Conservation (phyloP, 2,113 vertebrate genomes). For the Diphyllodes magnificus region DNA sequence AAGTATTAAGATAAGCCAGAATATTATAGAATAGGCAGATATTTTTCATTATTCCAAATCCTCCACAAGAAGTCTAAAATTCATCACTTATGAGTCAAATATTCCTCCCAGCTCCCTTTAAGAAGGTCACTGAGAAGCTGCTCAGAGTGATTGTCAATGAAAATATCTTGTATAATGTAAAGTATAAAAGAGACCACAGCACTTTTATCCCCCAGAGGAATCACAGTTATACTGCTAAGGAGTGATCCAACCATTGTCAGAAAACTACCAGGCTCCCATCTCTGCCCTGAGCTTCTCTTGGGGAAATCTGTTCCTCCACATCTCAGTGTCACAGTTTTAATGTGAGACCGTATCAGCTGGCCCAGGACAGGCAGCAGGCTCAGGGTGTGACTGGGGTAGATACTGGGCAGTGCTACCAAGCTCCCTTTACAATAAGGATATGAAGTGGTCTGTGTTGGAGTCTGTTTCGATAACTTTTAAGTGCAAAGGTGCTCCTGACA, state of each 20-base stretch:
- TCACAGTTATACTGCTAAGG: neutral
- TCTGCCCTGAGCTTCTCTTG: neutral
- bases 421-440: neutral
- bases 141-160: neutral
- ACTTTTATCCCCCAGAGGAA: neutral
- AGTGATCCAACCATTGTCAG: neutral
- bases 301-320: neutral
- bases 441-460: neutral
- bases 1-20: conserved; percentile 18
- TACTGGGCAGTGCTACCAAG: neutral
- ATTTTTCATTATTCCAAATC: conserved; percentile 47
- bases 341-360: rapidly evolving
- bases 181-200: neutral
- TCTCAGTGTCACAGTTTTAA: neutral
- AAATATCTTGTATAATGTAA: neutral
- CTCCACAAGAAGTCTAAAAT: conserved; percentile 8
- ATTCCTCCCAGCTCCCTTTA: neutral
- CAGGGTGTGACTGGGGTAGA: neutral
- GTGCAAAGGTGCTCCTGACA: neutral
- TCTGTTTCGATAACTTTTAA: neutral
- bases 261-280: neutral
- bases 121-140: conserved; percentile 29
- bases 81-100: conserved; percentile 1
- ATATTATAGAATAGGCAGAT: conserved; percentile 20
- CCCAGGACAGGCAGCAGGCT: neutral